Evolutionary conservation across 2,797 vertebrate species (phyloP).

Genomic region (Poeciliopsis gracilis): DNA sequence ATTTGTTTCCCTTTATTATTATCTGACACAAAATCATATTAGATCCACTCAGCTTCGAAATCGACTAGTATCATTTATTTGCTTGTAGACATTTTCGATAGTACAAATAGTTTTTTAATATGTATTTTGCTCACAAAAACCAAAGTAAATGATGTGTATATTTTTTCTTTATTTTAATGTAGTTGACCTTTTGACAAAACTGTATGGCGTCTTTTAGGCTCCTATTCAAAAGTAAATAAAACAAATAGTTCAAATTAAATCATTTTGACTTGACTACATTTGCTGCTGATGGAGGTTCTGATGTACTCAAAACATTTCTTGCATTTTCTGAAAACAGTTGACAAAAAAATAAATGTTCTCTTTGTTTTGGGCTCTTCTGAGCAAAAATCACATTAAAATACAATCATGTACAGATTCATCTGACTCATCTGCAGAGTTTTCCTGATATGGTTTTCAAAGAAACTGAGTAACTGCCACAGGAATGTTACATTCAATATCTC

Average conservation of each 20-base stretch:
- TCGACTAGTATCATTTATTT: neutral
- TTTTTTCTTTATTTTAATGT: neutral
- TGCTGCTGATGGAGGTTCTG: neutral
- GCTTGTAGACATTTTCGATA: neutral
- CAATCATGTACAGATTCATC: neutral
- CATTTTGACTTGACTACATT: neutral
- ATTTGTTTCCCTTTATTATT: constrained; percentile 32
- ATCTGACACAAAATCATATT: constrained; percentile 3
- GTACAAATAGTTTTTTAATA: neutral
- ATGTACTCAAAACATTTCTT: neutral
- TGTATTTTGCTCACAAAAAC: neutral
- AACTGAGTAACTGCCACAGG: neutral
- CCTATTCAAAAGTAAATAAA: neutral
- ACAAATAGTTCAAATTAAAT: neutral
- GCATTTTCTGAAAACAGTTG: neutral
- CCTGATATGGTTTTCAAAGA: neutral
- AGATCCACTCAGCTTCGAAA: neutral
- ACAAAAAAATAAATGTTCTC: neutral
- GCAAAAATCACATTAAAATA: neutral
- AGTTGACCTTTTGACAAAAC: neutral
- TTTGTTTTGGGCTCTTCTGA: neutral
- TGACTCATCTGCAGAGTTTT: neutral
- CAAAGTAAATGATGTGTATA: neutral
- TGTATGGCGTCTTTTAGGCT: neutral
- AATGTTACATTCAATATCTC: neutral